phyloP scores from a whole-genome alignment of 2,888 invertebrate genomes.

The Tenodera sinensis region DNA sequence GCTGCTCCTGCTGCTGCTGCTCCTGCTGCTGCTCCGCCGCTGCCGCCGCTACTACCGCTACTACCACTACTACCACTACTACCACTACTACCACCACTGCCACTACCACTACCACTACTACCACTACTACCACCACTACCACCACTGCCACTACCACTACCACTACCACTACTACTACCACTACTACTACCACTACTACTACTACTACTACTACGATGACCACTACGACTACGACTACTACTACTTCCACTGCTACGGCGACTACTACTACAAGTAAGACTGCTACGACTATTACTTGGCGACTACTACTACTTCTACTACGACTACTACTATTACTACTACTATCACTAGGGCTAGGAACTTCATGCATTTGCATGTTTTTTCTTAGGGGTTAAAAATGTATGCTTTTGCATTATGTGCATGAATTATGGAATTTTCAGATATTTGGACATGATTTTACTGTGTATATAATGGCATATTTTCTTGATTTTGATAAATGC shows the following conservation, averaged over 20 bases:
- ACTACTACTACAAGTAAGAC: not conserved
- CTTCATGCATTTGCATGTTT: too few relatives aligned
- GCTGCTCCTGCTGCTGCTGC: too few relatives aligned
- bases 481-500: too few relatives aligned
- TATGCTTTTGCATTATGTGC: too few relatives aligned
- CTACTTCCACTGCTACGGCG: not conserved
- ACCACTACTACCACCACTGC: not conserved
- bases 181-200: slow-evolving; percentile 22
- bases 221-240: too few relatives aligned
- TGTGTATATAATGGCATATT: too few relatives aligned
- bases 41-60: not conserved
- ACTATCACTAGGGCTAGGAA: too few relatives aligned
- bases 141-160: not conserved
- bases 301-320: not conserved
- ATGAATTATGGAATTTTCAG: too few relatives aligned
- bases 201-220: too few relatives aligned
- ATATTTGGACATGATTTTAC: too few relatives aligned
- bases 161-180: slow-evolving; percentile 1
- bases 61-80: not conserved
- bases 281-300: not conserved
- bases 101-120: not conserved
- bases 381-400: too few relatives aligned
- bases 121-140: slow-evolving; percentile 18
- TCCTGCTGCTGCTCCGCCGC: too few relatives aligned
- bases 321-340: not conserved